Conservation (phyloP, 2,113 vertebrate genomes). For the Axis porcinus region DNA sequence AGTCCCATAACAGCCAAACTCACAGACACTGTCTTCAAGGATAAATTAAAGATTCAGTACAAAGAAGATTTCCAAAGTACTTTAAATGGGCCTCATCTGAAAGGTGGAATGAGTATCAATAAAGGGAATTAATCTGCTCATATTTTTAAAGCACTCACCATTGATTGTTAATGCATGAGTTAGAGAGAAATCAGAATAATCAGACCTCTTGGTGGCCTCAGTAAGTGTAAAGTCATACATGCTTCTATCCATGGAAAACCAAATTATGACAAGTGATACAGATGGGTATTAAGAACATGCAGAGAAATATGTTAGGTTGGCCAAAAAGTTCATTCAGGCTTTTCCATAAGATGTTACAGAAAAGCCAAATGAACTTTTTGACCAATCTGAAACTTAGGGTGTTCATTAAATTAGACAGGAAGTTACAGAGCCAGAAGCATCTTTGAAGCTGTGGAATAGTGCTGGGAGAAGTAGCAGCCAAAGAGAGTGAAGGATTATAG, state of each 20-base stretch:
- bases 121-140: background rate
- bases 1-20: background rate
- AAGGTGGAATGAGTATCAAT: background rate
- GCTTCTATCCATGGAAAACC: background rate
- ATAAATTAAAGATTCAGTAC: background rate
- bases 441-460: background rate
- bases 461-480: background rate
- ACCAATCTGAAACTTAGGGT: background rate
- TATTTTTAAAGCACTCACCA: background rate
- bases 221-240: background rate
- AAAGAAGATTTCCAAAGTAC: background rate
- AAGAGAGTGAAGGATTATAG: background rate
- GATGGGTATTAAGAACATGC: no score
- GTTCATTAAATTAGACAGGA: background rate
- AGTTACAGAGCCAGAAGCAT: background rate
- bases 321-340: background rate
- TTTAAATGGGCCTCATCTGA: background rate
- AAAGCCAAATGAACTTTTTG: background rate
- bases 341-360: background rate
- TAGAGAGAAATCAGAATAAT: background rate
- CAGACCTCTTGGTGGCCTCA: background rate
- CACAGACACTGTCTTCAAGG: background rate
- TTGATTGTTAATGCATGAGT: background rate
- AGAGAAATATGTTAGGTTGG: background rate
- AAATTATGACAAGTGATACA: background rate